A percentile compares a stretch with the other conserved stretches of the same genome.
These are phyloP conservation scores for Phymorhynchus buccinoides DNA, from an alignment of 1,140 invertebrate genomes.

Conservation along the genomic window DNA sequence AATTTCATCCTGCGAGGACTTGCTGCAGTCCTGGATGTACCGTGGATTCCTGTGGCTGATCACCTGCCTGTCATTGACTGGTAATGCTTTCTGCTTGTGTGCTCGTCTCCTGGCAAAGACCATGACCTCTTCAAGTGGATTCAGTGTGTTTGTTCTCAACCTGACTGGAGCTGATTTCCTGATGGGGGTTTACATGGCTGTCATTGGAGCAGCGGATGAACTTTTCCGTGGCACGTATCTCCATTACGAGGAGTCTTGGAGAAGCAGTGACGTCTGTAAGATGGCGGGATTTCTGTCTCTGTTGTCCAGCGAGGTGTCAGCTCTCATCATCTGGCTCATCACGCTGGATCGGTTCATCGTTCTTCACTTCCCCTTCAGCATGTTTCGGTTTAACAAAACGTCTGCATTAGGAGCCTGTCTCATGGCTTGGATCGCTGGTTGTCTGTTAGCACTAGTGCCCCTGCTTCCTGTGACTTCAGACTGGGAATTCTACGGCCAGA, in stretches of 20 bases:
- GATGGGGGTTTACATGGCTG: slow-evolving; percentile 34
- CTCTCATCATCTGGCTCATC: slow-evolving; percentile 45
- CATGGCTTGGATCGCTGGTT: neutral
- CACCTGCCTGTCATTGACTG: neutral
- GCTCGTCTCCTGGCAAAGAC: neutral
- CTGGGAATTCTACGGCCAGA: neutral
- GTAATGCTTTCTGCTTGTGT: neutral
- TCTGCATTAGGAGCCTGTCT: neutral
- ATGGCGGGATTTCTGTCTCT: slow-evolving; percentile 39
- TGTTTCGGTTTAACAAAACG: neutral
- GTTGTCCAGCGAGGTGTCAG: slow-evolving; percentile 39
- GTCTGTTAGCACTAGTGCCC: neutral
- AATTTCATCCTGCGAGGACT: slow-evolving; percentile 2
- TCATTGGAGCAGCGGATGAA: slow-evolving; percentile 34
- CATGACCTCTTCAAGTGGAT: slow-evolving; percentile 8
- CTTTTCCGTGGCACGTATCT: slow-evolving; percentile 53
- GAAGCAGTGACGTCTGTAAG: slow-evolving; percentile 11
- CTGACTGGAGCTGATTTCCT: slow-evolving; percentile 36
- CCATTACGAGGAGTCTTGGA: slow-evolving; percentile 16
- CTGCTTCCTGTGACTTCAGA: neutral
- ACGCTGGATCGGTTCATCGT: slow-evolving; percentile 46
- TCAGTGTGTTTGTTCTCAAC: slow-evolving; percentile 53
- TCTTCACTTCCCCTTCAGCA: slow-evolving; percentile 25
- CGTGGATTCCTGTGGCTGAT: slow-evolving; percentile 9
- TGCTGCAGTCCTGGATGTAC: neutral